Conservation (phyloP, 2,113 vertebrate genomes). For the Rhynchomys soricoides region DNA sequence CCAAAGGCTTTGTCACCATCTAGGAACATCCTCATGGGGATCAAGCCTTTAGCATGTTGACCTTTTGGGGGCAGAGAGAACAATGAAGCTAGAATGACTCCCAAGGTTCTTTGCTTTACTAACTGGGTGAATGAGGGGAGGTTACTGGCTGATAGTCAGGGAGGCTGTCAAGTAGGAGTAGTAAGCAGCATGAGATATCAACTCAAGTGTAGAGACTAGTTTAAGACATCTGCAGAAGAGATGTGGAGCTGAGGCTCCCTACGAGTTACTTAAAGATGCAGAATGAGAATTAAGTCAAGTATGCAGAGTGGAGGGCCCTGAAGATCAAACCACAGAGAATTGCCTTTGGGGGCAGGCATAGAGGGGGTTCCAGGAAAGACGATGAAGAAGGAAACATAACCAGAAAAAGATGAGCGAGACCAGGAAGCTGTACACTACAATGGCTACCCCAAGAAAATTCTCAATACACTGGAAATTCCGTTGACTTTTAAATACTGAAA, state of each 20-base stretch:
- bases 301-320: neutral
- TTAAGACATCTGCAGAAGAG: neutral
- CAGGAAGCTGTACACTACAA: neutral
- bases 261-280: neutral
- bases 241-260: neutral
- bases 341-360: neutral
- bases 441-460: neutral
- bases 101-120: neutral
- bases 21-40: neutral
- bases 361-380: neutral
- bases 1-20: neutral
- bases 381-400: neutral
- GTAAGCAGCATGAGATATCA: neutral
- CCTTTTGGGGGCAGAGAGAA: neutral
- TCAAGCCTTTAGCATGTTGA: neutral
- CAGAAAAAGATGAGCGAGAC: neutral
- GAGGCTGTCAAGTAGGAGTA: neutral
- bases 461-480: neutral
- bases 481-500: neutral
- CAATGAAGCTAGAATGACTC: neutral
- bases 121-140: neutral
- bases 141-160: neutral
- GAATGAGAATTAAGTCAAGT: neutral
- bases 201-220: neutral
- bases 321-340: neutral